Evolutionary conservation across 2,113 vertebrate species (phyloP).

Genomic region (Pygoscelis antarcticus): DNA sequence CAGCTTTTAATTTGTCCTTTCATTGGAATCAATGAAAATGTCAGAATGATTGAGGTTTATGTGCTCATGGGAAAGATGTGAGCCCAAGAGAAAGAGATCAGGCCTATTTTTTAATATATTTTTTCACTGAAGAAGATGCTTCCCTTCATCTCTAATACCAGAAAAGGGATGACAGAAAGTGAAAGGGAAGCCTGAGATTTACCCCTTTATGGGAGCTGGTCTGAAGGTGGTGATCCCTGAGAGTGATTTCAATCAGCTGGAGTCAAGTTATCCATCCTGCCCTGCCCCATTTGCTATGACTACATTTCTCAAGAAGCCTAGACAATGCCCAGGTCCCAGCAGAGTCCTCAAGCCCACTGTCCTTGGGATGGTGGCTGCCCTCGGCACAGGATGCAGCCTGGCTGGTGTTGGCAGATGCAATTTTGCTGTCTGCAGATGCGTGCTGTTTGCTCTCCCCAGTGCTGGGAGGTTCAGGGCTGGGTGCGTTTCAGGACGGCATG

Average conservation of each 20-base stretch:
- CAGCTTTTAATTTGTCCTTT: conserved; percentile 60
- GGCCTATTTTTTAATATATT: not conserved
- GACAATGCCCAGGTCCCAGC: not conserved
- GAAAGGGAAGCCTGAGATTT: not conserved
- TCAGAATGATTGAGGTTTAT: conserved; percentile 36
- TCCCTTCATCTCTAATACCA: not conserved
- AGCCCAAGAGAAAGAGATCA: not conserved
- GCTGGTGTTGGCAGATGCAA: not conserved
- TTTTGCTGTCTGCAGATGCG: not conserved
- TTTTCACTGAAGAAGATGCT: not conserved
- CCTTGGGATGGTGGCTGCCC: not conserved
- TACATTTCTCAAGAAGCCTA: not conserved
- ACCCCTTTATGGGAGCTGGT: not conserved
- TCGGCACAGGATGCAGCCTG: not conserved
- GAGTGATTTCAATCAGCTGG: not conserved
- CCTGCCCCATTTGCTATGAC: not conserved
- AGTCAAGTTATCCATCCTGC: not conserved
- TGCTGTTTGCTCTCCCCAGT: not conserved
- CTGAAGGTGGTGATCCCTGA: not conserved
- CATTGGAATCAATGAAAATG: conserved; percentile 44
- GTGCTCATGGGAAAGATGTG: conserved; percentile 4
- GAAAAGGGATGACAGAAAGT: not conserved
- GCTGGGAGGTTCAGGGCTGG: not conserved
- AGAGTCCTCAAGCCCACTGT: not conserved
- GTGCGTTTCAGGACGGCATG: not conserved